Conservation (phyloP, 2,888 invertebrate genomes). For the Callyntrura sp. region DNA sequence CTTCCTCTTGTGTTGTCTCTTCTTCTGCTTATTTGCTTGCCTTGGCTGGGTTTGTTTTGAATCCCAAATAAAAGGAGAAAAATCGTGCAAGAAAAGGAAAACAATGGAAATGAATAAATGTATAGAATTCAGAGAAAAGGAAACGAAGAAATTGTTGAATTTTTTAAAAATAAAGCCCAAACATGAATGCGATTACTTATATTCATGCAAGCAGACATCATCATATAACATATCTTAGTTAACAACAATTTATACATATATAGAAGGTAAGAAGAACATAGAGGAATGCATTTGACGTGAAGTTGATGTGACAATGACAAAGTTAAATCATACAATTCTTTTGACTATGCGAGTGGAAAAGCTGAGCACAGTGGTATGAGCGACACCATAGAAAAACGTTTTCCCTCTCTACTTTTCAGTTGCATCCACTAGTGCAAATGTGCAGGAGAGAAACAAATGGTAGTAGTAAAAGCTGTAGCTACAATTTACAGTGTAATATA, state of each 20-base stretch:
- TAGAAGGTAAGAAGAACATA: background rate
- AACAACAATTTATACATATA: too few species aligned
- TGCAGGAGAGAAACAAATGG: too few species aligned
- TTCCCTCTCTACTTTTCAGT: background rate
- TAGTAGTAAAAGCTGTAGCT: too few species aligned
- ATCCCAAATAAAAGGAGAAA: constrained; percentile 34
- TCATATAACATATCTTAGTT: too few species aligned
- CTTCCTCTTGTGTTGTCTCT: constrained; percentile 36
- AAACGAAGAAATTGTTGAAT: background rate
- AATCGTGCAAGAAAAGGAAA: constrained; percentile 42
- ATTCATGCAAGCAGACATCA: background rate
- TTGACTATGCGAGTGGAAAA: background rate
- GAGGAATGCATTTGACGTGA: background rate
- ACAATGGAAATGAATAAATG: constrained; percentile 61
- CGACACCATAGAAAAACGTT: background rate
- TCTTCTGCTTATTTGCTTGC: background rate
- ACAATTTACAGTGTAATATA: too few species aligned
- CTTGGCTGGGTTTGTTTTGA: constrained; percentile 18
- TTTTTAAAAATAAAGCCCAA: background rate
- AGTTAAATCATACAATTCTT: constrained; percentile 11
- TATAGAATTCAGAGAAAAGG: background rate
- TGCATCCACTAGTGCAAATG: background rate
- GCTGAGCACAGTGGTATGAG: background rate
- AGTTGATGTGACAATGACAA: background rate
- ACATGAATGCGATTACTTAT: background rate